These are phyloP conservation scores for Streptopelia turtur DNA, from an alignment of 2,797 vertebrate species.

Conservation along the genomic window DNA sequence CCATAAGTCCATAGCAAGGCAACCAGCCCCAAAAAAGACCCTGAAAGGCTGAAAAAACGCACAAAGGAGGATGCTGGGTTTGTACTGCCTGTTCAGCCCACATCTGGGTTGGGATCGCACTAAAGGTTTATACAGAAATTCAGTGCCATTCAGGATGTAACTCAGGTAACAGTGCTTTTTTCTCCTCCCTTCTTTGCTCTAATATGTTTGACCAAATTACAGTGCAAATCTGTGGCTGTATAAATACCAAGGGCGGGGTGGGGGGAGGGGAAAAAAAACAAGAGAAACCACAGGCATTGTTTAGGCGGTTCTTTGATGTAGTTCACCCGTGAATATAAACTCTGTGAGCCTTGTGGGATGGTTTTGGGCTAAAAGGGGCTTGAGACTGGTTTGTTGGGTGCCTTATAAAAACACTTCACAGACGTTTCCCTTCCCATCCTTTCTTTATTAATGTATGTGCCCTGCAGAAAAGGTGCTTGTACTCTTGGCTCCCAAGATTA, in stretches of 20 bases:
- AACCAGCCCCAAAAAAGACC: neutral
- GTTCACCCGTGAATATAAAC: slow-evolving; percentile 43
- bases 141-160: neutral
- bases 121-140: neutral
- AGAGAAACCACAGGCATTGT: slow-evolving; percentile 58
- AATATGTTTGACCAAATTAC: slow-evolving; percentile 8
- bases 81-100: neutral
- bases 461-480: neutral
- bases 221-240: slow-evolving; percentile 19
- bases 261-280: neutral
- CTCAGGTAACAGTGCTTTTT: neutral
- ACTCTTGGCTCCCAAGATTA: neutral
- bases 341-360: slow-evolving; percentile 27
- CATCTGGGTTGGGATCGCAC: neutral
- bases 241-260: neutral
- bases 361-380: slow-evolving; percentile 46
- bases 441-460: neutral
- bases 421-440: neutral
- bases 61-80: neutral
- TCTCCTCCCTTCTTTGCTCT: slow-evolving; percentile 5
- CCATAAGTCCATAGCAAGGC: slow-evolving; percentile 16
- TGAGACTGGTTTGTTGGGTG: slow-evolving; percentile 23
- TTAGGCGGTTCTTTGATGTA: slow-evolving; percentile 52
- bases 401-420: slow-evolving; percentile 18
- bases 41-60: neutral